phyloP scores from a whole-genome alignment of 2,113 vertebrate genomes.

The Tringa solitaria region DNA sequence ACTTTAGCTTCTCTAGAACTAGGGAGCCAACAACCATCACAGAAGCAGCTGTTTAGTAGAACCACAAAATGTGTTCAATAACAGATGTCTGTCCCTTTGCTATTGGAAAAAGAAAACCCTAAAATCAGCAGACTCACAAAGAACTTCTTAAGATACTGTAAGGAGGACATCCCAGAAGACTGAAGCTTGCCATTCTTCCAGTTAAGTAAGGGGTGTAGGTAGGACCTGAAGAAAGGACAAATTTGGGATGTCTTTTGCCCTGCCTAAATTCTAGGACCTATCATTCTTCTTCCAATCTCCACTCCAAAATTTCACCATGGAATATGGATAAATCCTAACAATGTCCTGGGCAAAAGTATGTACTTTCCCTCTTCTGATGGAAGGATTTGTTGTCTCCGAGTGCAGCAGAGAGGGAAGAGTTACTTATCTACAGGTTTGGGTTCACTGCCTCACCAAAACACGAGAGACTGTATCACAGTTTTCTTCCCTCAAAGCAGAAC shows the following conservation, averaged over 20 bases:
- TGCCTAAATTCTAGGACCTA: not conserved
- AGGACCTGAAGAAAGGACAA: not conserved
- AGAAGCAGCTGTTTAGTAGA: not conserved
- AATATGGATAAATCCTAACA: not conserved
- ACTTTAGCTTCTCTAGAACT: not conserved
- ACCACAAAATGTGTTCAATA: not conserved
- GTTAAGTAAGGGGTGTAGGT: accelerated
- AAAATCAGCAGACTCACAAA: not conserved
- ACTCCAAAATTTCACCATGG: not conserved
- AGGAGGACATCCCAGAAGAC: not conserved
- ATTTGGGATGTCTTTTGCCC: not conserved
- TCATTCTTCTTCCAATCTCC: not conserved
- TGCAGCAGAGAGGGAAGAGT: not conserved
- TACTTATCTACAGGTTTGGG: accelerated
- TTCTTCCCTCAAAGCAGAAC: not conserved
- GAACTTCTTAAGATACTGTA: not conserved
- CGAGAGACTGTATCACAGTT: not conserved
- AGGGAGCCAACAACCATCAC: not conserved
- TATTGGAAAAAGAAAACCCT: not conserved
- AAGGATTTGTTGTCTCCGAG: not conserved
- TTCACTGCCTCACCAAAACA: not conserved
- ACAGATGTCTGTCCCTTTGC: not conserved
- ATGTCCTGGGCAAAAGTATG: not conserved
- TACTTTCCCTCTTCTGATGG: not conserved
- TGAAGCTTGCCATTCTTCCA: not conserved